A percentile compares a stretch with the other conserved stretches of the same genome.
These are phyloP conservation scores for Ondatra zibethicus DNA, from an alignment of 2,113 vertebrate species.

Conservation along the genomic window DNA sequence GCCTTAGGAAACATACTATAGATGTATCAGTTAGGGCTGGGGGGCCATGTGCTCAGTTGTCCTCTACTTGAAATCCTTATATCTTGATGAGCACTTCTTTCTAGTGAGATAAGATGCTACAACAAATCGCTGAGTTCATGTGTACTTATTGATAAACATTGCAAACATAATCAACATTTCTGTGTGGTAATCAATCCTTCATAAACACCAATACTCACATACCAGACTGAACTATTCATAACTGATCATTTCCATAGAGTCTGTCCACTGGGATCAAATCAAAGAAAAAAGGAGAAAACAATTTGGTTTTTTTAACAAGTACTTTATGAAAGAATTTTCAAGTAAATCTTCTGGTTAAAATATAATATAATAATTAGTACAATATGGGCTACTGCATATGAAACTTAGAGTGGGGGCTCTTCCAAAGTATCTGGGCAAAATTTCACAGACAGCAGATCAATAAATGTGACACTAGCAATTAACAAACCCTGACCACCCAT, in stretches of 20 bases:
- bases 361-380: constrained; percentile 7
- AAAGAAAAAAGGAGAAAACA: not conserved
- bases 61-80: constrained; percentile 35
- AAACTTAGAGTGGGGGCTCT: not conserved
- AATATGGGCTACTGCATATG: constrained; percentile 2
- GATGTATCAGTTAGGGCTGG: not conserved
- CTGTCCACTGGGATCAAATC: not conserved
- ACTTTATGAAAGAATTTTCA: not conserved
- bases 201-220: not conserved
- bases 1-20: not conserved
- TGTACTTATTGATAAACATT: not conserved
- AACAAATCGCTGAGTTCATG: constrained; percentile 32
- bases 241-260: not conserved
- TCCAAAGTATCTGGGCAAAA: not conserved
- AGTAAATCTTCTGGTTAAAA: not conserved
- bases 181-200: not conserved
- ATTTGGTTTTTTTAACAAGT: not conserved
- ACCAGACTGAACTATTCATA: not conserved
- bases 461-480: not conserved
- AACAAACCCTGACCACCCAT: not conserved
- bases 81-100: constrained; percentile 49
- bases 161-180: not conserved
- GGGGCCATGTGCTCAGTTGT: not conserved
- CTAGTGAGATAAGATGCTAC: constrained; percentile 18
- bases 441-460: not conserved